Conservation (phyloP, 2,797 vertebrate genomes). For the Glyptemys insculpta region DNA sequence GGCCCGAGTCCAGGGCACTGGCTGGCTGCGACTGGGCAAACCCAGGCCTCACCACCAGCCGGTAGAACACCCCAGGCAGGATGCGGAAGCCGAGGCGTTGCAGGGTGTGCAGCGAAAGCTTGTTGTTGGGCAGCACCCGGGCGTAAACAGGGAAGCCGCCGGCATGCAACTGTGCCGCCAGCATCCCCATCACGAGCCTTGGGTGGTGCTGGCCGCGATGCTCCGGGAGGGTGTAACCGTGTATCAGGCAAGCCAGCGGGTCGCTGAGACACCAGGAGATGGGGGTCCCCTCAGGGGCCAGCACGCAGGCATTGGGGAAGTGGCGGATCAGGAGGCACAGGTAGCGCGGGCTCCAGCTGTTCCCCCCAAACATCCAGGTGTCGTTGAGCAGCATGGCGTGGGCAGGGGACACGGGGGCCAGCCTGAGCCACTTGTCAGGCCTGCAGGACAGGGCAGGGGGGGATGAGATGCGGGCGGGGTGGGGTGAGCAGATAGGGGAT, state of each 20-base stretch:
- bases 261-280: not conserved
- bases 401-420: not conserved
- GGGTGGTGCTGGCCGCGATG: rapidly evolving
- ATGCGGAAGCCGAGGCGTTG: not conserved
- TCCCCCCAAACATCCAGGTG: not conserved
- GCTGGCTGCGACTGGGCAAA: not conserved
- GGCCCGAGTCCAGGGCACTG: not conserved
- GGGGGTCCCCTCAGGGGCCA: not conserved
- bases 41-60: not conserved
- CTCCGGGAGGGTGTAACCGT: not conserved
- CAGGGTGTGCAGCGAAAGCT: not conserved
- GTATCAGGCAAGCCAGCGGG: not conserved
- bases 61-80: not conserved
- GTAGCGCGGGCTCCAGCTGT: not conserved
- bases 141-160: not conserved
- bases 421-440: slow-evolving; percentile 79
- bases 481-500: not conserved
- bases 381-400: not conserved
- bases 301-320: not conserved
- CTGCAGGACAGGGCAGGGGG: not conserved
- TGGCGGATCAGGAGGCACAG: not conserved
- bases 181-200: rapidly evolving
- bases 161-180: not conserved
- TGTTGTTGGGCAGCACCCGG: not conserved
- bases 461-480: too few species aligned